Evolutionary conservation across 2,113 vertebrate genomes (phyloP), one percentile per base, ranked within the genome.

Genomic region (Cottus gobio): DNA sequence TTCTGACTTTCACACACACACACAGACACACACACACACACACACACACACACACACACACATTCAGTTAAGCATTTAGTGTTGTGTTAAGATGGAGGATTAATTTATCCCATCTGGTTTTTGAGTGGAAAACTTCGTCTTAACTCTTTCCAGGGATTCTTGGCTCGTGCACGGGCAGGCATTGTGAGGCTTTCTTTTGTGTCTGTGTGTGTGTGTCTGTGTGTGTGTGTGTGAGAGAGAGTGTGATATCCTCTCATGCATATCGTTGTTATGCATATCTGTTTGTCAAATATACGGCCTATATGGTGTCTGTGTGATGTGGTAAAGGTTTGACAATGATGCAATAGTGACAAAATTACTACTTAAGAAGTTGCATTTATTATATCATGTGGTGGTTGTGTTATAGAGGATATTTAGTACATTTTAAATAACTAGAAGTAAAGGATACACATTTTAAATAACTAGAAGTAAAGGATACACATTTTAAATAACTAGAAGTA

Each of bases 101-200:
- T 91, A 85, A 90, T 93, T 93, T 87, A 88, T 90, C 77, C 86
- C 90, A 93, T 93, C 89, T 93, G 88, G 82, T 75, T 75, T 77
- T 85, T 28, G 77, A 83, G 65, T 76, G 79, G 86, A 91, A 89
- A 86, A 75, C 86, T 71, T 84, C 31, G 18, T 85, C 73, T 85
- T 82, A 85, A 85, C 79, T 84, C 79, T 91, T 89, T 82, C 85
- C 87, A 80, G 78, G 68, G 88, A 85, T 78, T 92, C 75, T 84
- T 88, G 90, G 89, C 92, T 90, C 80, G 79, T 82, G 71, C 66
- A 87, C 61, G 79, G 84, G 80, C 73, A 56, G 64, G 39, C 71
- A 82, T 82, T 82, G 68, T 62, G 52, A 62, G 76, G 16, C 64
- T 62, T 63, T 22, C 66, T 73, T 72, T 39, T 57, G 10, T 76